A percentile compares a stretch with the other conserved stretches of the same genome.
Conservation (phyloP, 2,113 vertebrate species). For the Hystrix cristata region DNA sequence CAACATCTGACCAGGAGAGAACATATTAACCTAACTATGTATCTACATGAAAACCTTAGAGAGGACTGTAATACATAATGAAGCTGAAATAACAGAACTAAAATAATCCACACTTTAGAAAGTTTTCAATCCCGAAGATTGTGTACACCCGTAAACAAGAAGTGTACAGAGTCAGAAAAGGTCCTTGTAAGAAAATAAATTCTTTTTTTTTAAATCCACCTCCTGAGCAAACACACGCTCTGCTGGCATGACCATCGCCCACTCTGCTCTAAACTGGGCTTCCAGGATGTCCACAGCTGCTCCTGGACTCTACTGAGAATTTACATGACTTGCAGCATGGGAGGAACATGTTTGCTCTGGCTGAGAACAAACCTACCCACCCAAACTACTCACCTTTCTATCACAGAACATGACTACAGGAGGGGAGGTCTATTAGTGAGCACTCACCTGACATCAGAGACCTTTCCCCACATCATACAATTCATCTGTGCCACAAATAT, state of each 20-base stretch:
- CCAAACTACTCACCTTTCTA: neutral
- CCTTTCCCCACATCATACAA: neutral
- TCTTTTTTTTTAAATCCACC: neutral
- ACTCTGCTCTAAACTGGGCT: neutral
- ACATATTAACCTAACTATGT: neutral
- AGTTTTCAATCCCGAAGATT: neutral
- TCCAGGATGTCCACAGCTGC: neutral
- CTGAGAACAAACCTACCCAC: neutral
- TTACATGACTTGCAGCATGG: neutral
- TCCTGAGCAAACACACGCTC: neutral
- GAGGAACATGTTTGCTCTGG: neutral
- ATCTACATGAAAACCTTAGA: neutral
- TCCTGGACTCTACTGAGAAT: neutral
- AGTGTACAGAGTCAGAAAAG: neutral
- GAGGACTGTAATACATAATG: neutral
- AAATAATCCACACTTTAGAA: neutral
- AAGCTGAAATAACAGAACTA: neutral
- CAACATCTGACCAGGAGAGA: neutral
- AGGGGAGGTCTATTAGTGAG: neutral
- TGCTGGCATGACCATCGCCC: neutral
- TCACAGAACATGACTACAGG: neutral
- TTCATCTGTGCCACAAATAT: neutral
- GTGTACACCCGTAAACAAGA: neutral
- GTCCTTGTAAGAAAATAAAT: neutral
- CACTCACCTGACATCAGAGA: neutral